These are phyloP conservation scores for Thamnaconus septentrionalis DNA, from an alignment of 2,113 vertebrate species.

Conservation along the genomic window DNA sequence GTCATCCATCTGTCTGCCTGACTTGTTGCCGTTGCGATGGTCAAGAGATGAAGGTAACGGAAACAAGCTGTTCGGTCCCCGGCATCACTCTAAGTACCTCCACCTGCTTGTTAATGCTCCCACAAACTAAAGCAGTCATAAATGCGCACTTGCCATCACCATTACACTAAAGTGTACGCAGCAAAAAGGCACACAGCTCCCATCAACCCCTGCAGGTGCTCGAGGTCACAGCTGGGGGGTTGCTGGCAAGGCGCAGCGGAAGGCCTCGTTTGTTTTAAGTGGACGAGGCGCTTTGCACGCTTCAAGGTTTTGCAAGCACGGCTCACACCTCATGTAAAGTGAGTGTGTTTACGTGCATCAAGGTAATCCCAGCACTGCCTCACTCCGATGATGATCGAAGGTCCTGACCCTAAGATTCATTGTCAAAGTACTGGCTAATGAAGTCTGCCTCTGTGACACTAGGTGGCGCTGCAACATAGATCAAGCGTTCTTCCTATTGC, in stretches of 20 bases:
- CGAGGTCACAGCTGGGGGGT: constrained; percentile 41
- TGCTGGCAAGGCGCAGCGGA: not conserved
- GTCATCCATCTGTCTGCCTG: not conserved
- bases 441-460: too few species aligned
- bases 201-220: constrained; percentile 38
- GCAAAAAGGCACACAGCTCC: constrained; percentile 45
- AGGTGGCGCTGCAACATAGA: too few species aligned
- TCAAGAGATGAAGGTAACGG: constrained; percentile 57
- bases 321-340: too few species aligned
- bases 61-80: constrained; percentile 48
- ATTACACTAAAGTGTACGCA: constrained; percentile 49
- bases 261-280: not conserved
- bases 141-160: constrained; percentile 39
- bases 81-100: constrained; percentile 43
- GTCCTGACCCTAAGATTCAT: too few species aligned
- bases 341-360: too few species aligned
- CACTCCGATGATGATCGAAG: too few species aligned
- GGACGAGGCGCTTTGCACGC: not conserved
- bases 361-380: too few species aligned
- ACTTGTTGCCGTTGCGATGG: constrained; percentile 33
- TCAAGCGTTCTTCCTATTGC: too few species aligned
- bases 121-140: constrained; percentile 57
- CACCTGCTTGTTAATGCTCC: constrained; percentile 66
- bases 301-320: not conserved
- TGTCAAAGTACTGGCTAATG: too few species aligned